A percentile compares a stretch with the other conserved stretches of the same genome.
phyloP scores from a whole-genome alignment of 2,113 vertebrate genomes.

The Trogon melanurus region DNA sequence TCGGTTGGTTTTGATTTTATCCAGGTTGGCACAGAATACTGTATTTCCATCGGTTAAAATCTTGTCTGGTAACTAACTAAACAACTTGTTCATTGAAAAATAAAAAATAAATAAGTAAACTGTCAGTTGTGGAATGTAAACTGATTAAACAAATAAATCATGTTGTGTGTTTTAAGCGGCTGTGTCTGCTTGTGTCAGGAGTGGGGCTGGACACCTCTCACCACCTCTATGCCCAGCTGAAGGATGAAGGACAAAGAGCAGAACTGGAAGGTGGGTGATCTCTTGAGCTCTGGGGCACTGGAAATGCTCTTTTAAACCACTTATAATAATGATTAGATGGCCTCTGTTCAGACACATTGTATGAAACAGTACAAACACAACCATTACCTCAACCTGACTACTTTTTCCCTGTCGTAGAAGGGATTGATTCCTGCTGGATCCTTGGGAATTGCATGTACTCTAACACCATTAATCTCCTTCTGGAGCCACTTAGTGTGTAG shows the following conservation, averaged over 20 bases:
- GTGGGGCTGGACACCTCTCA: not conserved
- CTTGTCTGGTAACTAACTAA: slow-evolving; percentile 81
- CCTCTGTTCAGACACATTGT: not conserved
- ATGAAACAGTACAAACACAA: not conserved
- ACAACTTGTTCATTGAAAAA: slow-evolving; percentile 80
- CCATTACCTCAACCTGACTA: not conserved
- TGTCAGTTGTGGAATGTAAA: slow-evolving; percentile 87
- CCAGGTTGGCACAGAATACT: slow-evolving; percentile 73
- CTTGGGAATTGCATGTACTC: not conserved
- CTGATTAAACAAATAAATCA: slow-evolving; percentile 84
- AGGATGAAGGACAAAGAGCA: not conserved
- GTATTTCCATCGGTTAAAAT: slow-evolving; percentile 77
- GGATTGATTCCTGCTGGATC: not conserved
- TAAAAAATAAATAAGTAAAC: slow-evolving; percentile 76
- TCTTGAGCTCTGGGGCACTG: not conserved
- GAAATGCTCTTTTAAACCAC: not conserved
- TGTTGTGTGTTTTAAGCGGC: slow-evolving; percentile 81
- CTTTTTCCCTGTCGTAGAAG: not conserved
- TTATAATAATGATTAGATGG: not conserved
- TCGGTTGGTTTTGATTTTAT: slow-evolving; percentile 49
- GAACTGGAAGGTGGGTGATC: not conserved
- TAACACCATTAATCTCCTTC: not conserved
- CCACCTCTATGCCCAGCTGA: not conserved
- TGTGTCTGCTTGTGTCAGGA: slow-evolving; percentile 53
- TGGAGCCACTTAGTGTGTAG: not conserved